These are phyloP conservation scores for Altica lythri DNA, from an alignment of 2,888 invertebrate species.

Conservation along the genomic window DNA sequence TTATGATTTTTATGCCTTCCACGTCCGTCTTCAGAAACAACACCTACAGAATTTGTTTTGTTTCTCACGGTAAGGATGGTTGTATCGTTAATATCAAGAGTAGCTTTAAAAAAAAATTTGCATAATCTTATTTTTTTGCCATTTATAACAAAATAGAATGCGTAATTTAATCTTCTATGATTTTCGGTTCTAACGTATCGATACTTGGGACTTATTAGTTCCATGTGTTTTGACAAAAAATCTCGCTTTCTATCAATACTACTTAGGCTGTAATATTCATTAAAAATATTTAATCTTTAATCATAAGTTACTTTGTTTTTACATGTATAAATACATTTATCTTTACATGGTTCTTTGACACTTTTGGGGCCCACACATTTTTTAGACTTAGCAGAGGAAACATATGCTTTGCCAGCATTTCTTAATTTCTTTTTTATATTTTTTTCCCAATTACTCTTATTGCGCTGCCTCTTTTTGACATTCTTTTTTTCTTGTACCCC, in stretches of 20 bases:
- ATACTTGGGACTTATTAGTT: slow-evolving; percentile 7
- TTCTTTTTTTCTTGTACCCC: slow-evolving; percentile 1
- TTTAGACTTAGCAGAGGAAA: slow-evolving; percentile 9
- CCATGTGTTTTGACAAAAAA: slow-evolving; percentile 12
- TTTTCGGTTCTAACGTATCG: slow-evolving; percentile 10
- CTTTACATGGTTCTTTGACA: too few relatives aligned
- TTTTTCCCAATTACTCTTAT: slow-evolving; percentile 1
- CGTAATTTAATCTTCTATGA: slow-evolving; percentile 13
- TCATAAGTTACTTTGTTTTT: background rate
- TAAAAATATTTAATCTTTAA: slow-evolving; percentile 5
- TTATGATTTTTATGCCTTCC: slow-evolving; percentile 8
- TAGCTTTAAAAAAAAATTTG: slow-evolving; percentile 12
- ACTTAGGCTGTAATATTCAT: slow-evolving; percentile 13
- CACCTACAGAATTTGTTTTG: background rate
- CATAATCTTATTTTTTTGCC: too few relatives aligned
- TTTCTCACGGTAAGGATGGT: slow-evolving; percentile 3
- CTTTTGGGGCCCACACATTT: background rate
- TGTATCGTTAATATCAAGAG: slow-evolving; percentile 8
- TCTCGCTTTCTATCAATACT: slow-evolving; percentile 9
- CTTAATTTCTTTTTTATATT: slow-evolving; percentile 1
- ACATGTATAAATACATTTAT: background rate
- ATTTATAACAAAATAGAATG: background rate
- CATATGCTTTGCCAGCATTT: slow-evolving; percentile 8
- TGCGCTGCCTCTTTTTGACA: slow-evolving; percentile 3
- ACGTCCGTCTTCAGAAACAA: slow-evolving; percentile 2